Percentiles rank a stretch among this genome's conserved stretches.
Conservation (phyloP, 2,888 invertebrate genomes). For the Tridacna gigas region DNA sequence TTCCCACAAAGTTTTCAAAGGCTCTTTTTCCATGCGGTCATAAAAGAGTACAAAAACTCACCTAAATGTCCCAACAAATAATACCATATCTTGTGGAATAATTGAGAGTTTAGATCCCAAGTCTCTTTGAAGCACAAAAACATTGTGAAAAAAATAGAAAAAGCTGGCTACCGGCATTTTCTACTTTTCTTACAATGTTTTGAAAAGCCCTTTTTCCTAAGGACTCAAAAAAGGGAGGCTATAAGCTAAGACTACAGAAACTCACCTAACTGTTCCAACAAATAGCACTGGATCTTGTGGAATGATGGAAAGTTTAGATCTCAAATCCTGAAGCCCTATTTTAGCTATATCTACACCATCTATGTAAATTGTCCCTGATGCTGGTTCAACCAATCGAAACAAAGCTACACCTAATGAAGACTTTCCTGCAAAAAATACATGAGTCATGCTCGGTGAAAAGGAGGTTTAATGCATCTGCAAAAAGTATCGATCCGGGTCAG, state of each 20-base stretch:
- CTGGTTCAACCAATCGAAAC: constrained; percentile 88
- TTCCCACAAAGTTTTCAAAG: too few species aligned
- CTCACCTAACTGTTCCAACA: constrained; percentile 87
- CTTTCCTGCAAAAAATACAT: constrained; percentile 80
- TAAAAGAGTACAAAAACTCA: constrained; percentile 67
- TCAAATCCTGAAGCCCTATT: constrained; percentile 86
- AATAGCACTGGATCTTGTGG: constrained; percentile 89
- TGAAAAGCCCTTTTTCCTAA: too few species aligned
- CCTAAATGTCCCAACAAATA: constrained; percentile 88
- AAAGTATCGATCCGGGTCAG: too few species aligned
- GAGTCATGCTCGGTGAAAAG: neutral
- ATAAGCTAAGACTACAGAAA: neutral
- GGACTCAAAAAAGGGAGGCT: too few species aligned
- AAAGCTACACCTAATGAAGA: constrained; percentile 86
- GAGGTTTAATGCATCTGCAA: too few species aligned
- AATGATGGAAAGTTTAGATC: constrained; percentile 86
- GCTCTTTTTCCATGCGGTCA: too few species aligned
- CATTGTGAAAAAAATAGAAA: constrained; percentile 9
- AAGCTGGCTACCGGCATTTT: neutral
- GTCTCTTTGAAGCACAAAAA: neutral
- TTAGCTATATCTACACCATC: constrained; percentile 86
- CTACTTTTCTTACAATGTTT: neutral
- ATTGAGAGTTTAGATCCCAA: constrained; percentile 80
- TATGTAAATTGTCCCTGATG: constrained; percentile 86
- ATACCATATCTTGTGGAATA: constrained; percentile 88